Base-by-base conservation (phyloP, 2,888 invertebrate genomes). In the Diarsia brunnea region DNA sequence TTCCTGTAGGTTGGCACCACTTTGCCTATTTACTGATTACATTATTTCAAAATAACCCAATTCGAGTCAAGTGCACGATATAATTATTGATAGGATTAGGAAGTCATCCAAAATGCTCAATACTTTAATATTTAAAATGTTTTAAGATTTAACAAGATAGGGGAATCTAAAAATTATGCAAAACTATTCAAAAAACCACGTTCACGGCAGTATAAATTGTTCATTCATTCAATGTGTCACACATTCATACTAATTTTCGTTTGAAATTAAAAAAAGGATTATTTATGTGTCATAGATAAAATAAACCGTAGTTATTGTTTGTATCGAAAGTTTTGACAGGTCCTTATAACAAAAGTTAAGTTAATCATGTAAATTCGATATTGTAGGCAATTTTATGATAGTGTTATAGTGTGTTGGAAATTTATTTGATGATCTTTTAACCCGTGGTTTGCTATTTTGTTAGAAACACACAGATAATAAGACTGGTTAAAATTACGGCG, bases 81-180 rank as follows among this genome's bases (percentile, higher is more conserved):
- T 16, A 27, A 58, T 27, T 3, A 58, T 58, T 27, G 3, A 10
- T 19, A 16, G 3, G 12, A 45, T 24, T 24, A 12, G 24, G n/a
- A 45, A 16, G 19, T 27, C 10, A 21, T 60, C 8, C 1, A 68
- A 58, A 45, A 31, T 24, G 31, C 24, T 69, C 5, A 27, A n/a
- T 43, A 69, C 71, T 74, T 81, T 81, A 69, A 63, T 73, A 27
- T 45, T 73, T 61, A 43, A 4, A 64, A 38, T 12, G 21, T 38
- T 47, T n/a, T 31, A n/a, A 27, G n/a, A 61, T 72, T 14, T 38
- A 47, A 65, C 24, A 63, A 24, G 49, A 51, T 49, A 55, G 19
- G 47, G 12, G 31, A 75, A 70, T 65, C 8, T 55, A 60, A 71
- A 71, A 73, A 69, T 53, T 74, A 77, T 82, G 71, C 73, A 65